Percentiles rank a stretch among this genome's conserved stretches.
These are phyloP conservation scores for Psilopsiagon aymara DNA, from an alignment of 2,113 vertebrate genomes.

Conservation along the genomic window DNA sequence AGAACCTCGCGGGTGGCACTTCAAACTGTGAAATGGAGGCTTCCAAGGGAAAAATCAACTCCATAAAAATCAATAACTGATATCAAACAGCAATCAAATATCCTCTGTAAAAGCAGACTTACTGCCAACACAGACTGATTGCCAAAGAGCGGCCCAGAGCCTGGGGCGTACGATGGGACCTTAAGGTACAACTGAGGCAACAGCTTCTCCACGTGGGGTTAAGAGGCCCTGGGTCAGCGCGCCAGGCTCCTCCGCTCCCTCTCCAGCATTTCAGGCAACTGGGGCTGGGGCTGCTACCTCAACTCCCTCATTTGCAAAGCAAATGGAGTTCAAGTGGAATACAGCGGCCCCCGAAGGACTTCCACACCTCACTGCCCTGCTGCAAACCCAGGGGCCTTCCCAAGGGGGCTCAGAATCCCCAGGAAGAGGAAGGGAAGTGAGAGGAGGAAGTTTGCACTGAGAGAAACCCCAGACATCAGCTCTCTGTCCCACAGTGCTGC, in stretches of 20 bases:
- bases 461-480: not conserved
- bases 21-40: not conserved
- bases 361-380: not conserved
- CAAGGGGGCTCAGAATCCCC: fast-evolving
- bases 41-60: not conserved
- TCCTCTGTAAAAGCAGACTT: not conserved
- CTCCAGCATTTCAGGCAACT: not conserved
- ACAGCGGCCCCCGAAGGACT: fast-evolving
- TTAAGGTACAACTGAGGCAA: not conserved
- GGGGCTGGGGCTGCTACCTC: not conserved
- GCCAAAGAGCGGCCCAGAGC: not conserved
- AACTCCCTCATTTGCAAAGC: not conserved
- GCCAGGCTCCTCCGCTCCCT: not conserved
- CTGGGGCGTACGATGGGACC: not conserved
- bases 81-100: not conserved
- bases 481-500: not conserved
- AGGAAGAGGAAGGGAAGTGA: not conserved
- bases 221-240: not conserved
- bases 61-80: not conserved
- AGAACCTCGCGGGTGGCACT: not conserved
- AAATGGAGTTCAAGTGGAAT: not conserved
- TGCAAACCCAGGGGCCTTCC: not conserved
- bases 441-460: not conserved
- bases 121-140: fast-evolving
- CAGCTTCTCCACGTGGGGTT: not conserved